Conservation (phyloP, 2,113 vertebrate genomes). For the Malaclemys terrapin region DNA sequence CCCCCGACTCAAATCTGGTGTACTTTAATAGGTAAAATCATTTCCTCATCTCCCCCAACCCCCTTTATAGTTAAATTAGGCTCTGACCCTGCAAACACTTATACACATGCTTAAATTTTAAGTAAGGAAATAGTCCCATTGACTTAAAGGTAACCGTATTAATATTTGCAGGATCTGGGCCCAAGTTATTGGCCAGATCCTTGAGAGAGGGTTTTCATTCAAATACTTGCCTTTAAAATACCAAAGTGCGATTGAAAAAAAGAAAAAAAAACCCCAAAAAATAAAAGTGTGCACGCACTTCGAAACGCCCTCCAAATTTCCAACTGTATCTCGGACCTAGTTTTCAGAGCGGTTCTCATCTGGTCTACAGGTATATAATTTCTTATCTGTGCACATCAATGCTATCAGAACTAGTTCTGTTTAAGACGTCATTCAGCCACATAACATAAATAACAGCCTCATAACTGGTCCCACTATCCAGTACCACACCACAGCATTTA, state of each 20-base stretch:
- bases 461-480: neutral
- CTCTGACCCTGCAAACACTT: neutral
- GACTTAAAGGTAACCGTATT: neutral
- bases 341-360: neutral
- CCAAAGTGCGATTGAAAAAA: neutral
- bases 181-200: neutral
- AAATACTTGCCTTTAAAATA: neutral
- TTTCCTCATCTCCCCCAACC: neutral
- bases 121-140: neutral
- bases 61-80: neutral
- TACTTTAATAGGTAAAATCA: neutral
- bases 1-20: neutral
- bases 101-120: neutral
- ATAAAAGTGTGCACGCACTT: neutral
- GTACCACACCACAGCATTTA: accelerated
- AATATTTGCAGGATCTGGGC: neutral
- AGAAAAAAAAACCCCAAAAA: neutral
- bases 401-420: accelerated
- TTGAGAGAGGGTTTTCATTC: neutral
- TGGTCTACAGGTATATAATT: accelerated
- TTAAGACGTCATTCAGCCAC: neutral
- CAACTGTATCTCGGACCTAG: neutral
- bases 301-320: accelerated
- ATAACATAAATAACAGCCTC: accelerated
- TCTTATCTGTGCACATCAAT: neutral